These are phyloP conservation scores for Serinus canaria DNA, from an alignment of 2,113 vertebrate species.

Conservation along the genomic window DNA sequence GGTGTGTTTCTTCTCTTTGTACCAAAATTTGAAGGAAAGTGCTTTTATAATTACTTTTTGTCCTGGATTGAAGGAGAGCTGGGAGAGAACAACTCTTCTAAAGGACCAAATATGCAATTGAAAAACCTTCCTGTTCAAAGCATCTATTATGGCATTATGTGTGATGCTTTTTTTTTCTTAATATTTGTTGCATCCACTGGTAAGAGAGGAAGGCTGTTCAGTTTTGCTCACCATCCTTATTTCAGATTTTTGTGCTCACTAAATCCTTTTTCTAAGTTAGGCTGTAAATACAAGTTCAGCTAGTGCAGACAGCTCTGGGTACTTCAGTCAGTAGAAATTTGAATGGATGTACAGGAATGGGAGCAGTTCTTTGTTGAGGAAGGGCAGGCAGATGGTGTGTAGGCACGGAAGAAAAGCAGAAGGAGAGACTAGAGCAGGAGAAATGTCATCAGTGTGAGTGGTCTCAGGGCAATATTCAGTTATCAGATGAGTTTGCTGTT, in stretches of 20 bases:
- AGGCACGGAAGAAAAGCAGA: background rate
- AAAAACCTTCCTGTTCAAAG: background rate
- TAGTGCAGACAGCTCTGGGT: background rate
- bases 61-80: background rate
- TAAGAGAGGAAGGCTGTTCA: background rate
- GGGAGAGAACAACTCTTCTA: background rate
- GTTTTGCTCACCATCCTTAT: background rate
- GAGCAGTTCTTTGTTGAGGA: background rate
- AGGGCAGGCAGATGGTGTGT: background rate
- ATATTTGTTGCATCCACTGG: background rate
- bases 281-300: background rate
- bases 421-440: background rate
- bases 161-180: background rate
- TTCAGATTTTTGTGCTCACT: background rate
- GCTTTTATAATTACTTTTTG: background rate
- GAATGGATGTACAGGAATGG: background rate
- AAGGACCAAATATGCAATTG: background rate
- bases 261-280: background rate
- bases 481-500: background rate
- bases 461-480: background rate
- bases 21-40: background rate
- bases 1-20: background rate
- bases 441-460: accelerated
- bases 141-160: background rate
- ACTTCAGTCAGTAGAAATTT: background rate